Conservation (phyloP, 2,113 vertebrate species). For the Petrocephalus microphthalmus region DNA sequence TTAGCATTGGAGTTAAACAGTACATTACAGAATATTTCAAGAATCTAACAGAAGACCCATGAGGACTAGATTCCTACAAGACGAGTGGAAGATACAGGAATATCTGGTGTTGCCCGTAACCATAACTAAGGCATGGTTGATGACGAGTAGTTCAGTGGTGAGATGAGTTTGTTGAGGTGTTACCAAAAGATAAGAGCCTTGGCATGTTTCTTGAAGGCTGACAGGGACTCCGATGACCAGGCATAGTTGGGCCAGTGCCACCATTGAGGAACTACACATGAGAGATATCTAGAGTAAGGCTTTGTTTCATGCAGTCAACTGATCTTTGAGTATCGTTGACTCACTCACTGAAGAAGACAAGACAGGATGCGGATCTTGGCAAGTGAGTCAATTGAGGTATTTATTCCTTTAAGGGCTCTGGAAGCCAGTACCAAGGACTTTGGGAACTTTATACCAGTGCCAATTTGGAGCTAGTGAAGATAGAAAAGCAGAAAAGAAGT, state of each 20-base stretch:
- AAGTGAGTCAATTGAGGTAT: neutral
- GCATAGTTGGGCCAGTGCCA: neutral
- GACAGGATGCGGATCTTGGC: neutral
- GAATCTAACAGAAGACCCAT: neutral
- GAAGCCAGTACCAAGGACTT: neutral
- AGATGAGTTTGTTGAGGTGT: neutral
- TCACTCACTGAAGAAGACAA: neutral
- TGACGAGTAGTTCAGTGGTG: neutral
- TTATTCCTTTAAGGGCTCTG: neutral
- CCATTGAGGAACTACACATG: neutral
- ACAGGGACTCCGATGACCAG: neutral
- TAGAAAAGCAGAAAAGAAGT: neutral
- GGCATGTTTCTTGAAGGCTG: neutral
- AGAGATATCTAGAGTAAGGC: neutral
- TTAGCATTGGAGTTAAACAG: neutral
- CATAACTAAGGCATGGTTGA: neutral
- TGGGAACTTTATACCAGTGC: neutral
- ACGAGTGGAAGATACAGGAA: neutral
- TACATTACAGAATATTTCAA: neutral
- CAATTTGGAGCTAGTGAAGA: neutral
- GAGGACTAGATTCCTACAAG: neutral
- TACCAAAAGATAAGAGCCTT: neutral
- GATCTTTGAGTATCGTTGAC: neutral
- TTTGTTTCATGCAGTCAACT: neutral
- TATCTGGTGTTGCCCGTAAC: neutral